Percentiles rank a stretch among this genome's conserved stretches.
phyloP scores from a whole-genome alignment of 2,797 vertebrate genomes.

The Hemibagrus guttatus region DNA sequence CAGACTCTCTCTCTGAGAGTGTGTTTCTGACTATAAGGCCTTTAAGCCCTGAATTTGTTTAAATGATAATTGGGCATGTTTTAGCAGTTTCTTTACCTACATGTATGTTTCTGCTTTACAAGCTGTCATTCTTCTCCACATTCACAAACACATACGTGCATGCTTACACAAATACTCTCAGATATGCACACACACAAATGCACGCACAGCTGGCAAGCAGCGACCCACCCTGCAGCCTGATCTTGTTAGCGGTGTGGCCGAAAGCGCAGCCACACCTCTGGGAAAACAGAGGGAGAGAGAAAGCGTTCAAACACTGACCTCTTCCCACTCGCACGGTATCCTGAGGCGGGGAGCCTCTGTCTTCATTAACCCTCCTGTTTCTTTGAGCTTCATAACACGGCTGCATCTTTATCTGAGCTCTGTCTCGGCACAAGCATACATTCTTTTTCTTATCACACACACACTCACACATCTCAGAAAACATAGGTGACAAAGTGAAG shows the following conservation, averaged over 20 bases:
- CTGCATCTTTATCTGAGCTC: slow-evolving; percentile 23
- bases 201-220: slow-evolving; percentile 62
- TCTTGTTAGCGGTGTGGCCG: slow-evolving; percentile 69
- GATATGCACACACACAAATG: slow-evolving; percentile 30
- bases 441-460: slow-evolving; percentile 8
- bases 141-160: slow-evolving; percentile 17
- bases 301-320: slow-evolving; percentile 51
- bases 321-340: slow-evolving; percentile 63
- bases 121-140: neutral
- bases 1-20: slow-evolving; percentile 5
- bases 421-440: slow-evolving; percentile 40
- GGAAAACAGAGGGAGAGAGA: slow-evolving; percentile 45
- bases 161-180: slow-evolving; percentile 9
- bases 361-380: slow-evolving; percentile 55
- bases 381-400: slow-evolving; percentile 38
- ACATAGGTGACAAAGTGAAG: neutral
- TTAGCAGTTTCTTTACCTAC: slow-evolving; percentile 30
- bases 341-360: slow-evolving; percentile 53
- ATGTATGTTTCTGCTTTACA: slow-evolving; percentile 7
- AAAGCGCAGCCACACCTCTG: slow-evolving; percentile 70
- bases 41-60: slow-evolving; percentile 5
- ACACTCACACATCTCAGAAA: slow-evolving; percentile 17
- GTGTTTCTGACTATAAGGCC: slow-evolving; percentile 23
- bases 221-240: slow-evolving; percentile 73
- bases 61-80: slow-evolving; percentile 17